Evolutionary conservation across 2,888 invertebrate species (phyloP).

Genomic region (Caenorhabditis virilis): DNA sequence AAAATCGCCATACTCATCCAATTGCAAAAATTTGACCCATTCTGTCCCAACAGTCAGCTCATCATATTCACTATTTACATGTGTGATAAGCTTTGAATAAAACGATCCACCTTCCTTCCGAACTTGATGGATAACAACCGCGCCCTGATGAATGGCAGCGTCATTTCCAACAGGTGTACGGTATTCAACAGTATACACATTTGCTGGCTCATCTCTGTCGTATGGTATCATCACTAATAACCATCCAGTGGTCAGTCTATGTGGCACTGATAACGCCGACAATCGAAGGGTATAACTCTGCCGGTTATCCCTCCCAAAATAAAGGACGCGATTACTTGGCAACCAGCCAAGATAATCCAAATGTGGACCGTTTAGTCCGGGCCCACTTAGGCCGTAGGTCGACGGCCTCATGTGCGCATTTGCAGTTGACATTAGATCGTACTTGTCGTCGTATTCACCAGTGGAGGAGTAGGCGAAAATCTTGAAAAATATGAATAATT

Average conservation of each 20-base stretch:
- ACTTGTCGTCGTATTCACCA: conserved; percentile 67
- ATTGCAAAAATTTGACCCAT: conserved; percentile 57
- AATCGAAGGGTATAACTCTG: conserved; percentile 57
- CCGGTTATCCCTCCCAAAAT: conserved; percentile 63
- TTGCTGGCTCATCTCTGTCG: conserved; percentile 62
- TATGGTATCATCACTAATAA: conserved; percentile 61
- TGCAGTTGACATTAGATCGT: conserved; percentile 67
- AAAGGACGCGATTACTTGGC: conserved; percentile 59
- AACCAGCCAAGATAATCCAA: conserved; percentile 68
- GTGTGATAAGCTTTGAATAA: conserved; percentile 61
- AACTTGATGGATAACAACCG: conserved; percentile 62
- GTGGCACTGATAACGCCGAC: conserved; percentile 59
- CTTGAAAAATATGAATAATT: conserved; percentile 13
- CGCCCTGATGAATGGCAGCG: conserved; percentile 50
- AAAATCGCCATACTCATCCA: conserved; percentile 23
- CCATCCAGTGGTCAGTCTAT: conserved; percentile 51
- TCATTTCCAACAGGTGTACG: conserved; percentile 59
- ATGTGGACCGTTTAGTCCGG: conserved; percentile 66
- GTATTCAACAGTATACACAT: conserved; percentile 64
- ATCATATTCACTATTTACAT: conserved; percentile 50
- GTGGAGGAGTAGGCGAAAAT: conserved; percentile 60
- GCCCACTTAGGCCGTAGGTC: conserved; percentile 60
- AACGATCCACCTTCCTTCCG: conserved; percentile 47
- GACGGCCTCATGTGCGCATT: conserved; percentile 57
- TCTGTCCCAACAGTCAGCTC: conserved; percentile 62